Percentiles rank a stretch among this genome's conserved stretches.
Conservation (phyloP, 37 sponge, comb jelly and placozoan species). For the Haliclona indistincta region DNA sequence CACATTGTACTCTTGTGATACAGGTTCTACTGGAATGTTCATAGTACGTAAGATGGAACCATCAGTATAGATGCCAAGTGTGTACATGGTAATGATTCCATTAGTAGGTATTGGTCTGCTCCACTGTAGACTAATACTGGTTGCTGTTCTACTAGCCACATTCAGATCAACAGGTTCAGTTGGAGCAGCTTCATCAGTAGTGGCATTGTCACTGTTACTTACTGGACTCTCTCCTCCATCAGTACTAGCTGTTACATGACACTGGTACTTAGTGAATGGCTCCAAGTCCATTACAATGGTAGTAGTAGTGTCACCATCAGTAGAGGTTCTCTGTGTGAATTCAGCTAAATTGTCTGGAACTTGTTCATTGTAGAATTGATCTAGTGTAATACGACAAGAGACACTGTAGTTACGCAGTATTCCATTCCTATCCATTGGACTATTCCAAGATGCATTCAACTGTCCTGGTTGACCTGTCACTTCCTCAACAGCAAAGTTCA, state of each 20-base stretch:
- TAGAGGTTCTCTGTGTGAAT: background rate
- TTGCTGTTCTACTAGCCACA: background rate
- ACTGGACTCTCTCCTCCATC: background rate
- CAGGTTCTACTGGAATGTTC: no score
- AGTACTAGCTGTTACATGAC: slow-evolving; percentile 23
- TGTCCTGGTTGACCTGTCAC: background rate
- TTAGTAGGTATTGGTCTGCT: background rate
- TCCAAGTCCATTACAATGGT: background rate
- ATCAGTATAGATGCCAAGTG: no score
- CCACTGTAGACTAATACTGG: background rate
- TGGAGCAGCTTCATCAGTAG: background rate
- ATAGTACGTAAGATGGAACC: no score
- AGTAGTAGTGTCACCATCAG: background rate
- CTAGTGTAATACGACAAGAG: slow-evolving; percentile 1
- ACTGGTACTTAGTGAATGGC: slow-evolving; percentile 30
- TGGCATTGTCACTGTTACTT: background rate
- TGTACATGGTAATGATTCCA: background rate
- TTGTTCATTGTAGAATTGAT: background rate
- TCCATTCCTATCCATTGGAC: slow-evolving; percentile 36
- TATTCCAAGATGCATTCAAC: slow-evolving; percentile 21
- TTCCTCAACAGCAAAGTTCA: background rate
- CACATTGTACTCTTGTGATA: background rate
- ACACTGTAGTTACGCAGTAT: slow-evolving; percentile 29
- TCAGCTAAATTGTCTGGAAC: background rate
- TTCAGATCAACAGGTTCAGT: background rate